These are phyloP conservation scores for Trochalopteron elliotii DNA, from an alignment of 2,113 vertebrate genomes.

Conservation along the genomic window DNA sequence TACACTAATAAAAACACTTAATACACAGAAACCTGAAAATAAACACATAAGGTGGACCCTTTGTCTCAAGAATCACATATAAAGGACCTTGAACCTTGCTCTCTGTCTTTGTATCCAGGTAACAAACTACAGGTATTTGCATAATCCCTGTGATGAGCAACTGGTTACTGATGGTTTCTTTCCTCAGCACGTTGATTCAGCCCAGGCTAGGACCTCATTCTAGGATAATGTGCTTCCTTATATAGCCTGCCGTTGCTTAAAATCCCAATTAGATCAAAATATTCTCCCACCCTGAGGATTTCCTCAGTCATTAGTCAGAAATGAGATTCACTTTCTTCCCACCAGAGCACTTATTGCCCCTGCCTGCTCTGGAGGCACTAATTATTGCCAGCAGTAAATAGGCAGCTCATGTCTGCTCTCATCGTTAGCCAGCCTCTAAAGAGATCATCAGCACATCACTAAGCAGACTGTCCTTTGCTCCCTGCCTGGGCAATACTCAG, in stretches of 20 bases:
- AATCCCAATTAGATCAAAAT: slow-evolving; percentile 25
- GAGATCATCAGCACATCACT: not conserved
- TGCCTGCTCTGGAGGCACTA: slow-evolving; percentile 9
- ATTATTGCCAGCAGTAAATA: not conserved
- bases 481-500: not conserved
- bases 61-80: not conserved
- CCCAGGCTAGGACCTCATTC: not conserved
- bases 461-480: not conserved
- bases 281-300: not conserved
- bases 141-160: not conserved
- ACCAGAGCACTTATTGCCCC: not conserved
- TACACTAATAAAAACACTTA: not conserved
- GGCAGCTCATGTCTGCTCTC: not conserved
- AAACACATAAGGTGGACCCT: not conserved
- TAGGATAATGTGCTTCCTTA: not conserved
- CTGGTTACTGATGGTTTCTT: not conserved
- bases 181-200: not conserved
- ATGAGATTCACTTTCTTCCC: slow-evolving; percentile 31
- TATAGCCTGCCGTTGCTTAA: not conserved
- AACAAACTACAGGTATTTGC: not conserved
- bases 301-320: slow-evolving; percentile 38
- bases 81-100: not conserved
- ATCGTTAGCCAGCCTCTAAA: not conserved
- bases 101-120: not conserved
- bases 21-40: not conserved